Percentiles rank a stretch among this genome's conserved stretches.
Conservation (phyloP, 2,888 invertebrate species). For the Pseudococcus jackbeardsleyi region DNA sequence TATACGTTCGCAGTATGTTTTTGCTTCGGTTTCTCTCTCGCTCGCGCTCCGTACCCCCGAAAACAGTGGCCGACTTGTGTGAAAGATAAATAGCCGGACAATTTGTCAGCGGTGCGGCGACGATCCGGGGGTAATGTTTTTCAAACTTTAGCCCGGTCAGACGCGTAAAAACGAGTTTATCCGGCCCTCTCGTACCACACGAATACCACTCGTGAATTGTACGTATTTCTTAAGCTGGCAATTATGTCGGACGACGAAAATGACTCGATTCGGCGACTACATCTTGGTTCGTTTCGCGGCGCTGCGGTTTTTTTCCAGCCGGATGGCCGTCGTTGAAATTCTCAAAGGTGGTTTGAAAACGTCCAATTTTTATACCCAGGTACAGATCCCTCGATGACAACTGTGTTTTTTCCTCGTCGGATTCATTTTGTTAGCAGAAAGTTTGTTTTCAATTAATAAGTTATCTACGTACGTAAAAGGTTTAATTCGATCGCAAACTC, state of each 20-base stretch:
- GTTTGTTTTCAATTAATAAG: slow-evolving; percentile 6
- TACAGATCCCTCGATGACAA: no score
- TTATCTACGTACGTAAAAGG: background rate
- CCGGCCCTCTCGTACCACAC: background rate
- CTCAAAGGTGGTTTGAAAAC: no score
- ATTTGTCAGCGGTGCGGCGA: slow-evolving; percentile 36
- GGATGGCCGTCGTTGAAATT: no score
- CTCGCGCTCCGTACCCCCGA: no score
- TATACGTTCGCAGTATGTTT: slow-evolving; percentile 62
- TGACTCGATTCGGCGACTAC: slow-evolving; percentile 10
- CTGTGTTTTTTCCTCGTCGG: background rate
- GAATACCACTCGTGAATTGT: background rate
- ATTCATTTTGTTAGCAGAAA: background rate
- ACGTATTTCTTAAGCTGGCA: slow-evolving; percentile 20
- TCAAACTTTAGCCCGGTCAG: slow-evolving; percentile 16
- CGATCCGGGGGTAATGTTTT: background rate
- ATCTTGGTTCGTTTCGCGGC: background rate
- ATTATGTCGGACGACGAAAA: slow-evolving; percentile 18
- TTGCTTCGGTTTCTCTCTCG: slow-evolving; percentile 4
- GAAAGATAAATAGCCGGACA: slow-evolving; percentile 60
- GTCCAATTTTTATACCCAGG: no score
- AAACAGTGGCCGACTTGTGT: slow-evolving; percentile 47
- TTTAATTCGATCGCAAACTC: background rate
- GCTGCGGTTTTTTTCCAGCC: background rate
- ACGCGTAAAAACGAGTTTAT: slow-evolving; percentile 18